Conservation (phyloP, 2,888 invertebrate species). For the Coecobrya sp. region DNA sequence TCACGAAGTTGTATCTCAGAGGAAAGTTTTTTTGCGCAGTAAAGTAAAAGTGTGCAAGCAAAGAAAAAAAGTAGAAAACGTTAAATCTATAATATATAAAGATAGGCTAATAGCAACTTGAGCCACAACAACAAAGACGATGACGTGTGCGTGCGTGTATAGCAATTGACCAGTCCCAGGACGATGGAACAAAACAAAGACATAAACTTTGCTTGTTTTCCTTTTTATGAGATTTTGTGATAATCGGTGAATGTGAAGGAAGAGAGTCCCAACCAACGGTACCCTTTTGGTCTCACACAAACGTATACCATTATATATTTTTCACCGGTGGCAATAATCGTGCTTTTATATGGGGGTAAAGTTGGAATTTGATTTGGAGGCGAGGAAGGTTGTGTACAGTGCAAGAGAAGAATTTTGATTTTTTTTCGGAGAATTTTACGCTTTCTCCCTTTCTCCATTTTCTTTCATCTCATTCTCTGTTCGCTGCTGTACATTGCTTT, state of each 20-base stretch:
- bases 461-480: not conserved
- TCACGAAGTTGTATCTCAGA: too few relatives aligned
- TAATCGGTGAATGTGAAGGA: not conserved
- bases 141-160: not conserved
- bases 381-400: not conserved
- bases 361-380: not conserved
- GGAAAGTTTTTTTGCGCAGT: too few relatives aligned
- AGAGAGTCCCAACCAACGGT: not conserved
- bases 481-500: not conserved
- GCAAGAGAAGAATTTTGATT: not conserved
- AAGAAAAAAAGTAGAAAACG: too few relatives aligned
- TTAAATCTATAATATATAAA: not conserved
- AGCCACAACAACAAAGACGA: not conserved
- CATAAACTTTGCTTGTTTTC: constrained; percentile 17
- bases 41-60: too few relatives aligned
- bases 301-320: not conserved
- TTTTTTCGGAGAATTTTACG: not conserved
- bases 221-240: constrained; percentile 29
- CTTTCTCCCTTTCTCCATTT: not conserved
- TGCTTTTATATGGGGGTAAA: not conserved
- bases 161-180: not conserved
- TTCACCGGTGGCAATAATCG: not conserved
- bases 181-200: not conserved
- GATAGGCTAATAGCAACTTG: not conserved
- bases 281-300: not conserved